Base-by-base conservation (phyloP, 1,140 invertebrate species). In the Bombus soroeensis region DNA sequence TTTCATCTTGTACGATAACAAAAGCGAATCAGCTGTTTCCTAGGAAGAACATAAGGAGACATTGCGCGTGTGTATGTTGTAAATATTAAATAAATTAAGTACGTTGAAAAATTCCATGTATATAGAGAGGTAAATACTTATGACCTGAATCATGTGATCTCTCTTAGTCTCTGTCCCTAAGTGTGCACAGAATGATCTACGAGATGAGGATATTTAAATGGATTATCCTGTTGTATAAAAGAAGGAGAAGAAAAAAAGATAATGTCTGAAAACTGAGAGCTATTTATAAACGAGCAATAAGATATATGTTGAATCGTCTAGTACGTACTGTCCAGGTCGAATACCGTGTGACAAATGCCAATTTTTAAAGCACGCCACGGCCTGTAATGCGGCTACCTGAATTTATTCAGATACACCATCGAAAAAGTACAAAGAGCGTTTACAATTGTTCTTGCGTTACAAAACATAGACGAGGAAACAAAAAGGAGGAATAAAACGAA, bases 11-110 rank as follows among this genome's bases (percentile, higher is more conserved):
- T 72, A 79, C n/a, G 34, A 53, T 77, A 57, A 8, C 15, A 39
- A 64, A 59, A 57, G 18, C 22, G 70, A 73, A 83, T 28, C n/a
- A 37, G 32, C 68, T 83, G 73, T 83, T 71, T 39, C 4, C 34
- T 39, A 37, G 18, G 53, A 64, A 39, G 15, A 66, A 66, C 28
- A 71, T 28, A 70, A 77, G 57, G 18, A 47, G 25, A 18, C 4
- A n/a, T 25, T 32, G 53, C 86, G 85, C 92, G 83, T 89, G 88
- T 87, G 78, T 70, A 80, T 80, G 25, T 85, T 91, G 89, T 90
- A 92, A 91, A 89, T 91, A 91, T n/a, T 87, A 87, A 80, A 91
- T 74, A 82, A 88, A 91, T 86, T 92, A 92, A 91, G 88, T 78
- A 75, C 22, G 68, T 90, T 87, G 47, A 82, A 39, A 81, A 80